Percentiles rank a stretch among this genome's conserved stretches.
phyloP scores from a whole-genome alignment of 2,888 invertebrate genomes.

The Leptopilina syphax region DNA sequence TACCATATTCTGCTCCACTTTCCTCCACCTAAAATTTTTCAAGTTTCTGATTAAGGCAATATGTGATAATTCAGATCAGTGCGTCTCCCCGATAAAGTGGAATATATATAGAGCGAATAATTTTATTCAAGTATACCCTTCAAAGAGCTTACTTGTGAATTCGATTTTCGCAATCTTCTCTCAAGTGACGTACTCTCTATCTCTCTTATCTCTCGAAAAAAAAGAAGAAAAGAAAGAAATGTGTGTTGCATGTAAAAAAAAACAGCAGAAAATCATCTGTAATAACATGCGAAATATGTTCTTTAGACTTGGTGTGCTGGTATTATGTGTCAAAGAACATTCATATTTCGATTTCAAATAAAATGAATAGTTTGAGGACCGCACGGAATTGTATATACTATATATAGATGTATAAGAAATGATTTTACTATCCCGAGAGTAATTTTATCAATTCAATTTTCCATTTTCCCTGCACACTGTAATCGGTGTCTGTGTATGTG shows the following conservation, averaged over 20 bases:
- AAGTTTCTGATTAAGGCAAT: background rate
- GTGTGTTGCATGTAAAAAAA: background rate
- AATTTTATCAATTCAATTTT: conserved; percentile 43
- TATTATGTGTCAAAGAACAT: conserved; percentile 8
- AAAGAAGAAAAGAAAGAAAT: too few species aligned
- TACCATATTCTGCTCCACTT: too few species aligned
- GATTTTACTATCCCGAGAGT: conserved; percentile 21
- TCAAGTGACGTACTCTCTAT: background rate
- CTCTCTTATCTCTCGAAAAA: too few species aligned
- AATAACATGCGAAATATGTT: conserved; percentile 24
- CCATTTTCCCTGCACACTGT: conserved; percentile 29
- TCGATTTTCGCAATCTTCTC: conserved; percentile 1
- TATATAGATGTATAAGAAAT: conserved; percentile 16
- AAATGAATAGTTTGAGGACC: conserved; percentile 30
- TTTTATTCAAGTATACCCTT: background rate
- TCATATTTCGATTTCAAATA: conserved; percentile 33
- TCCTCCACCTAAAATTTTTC: background rate
- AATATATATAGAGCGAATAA: background rate
- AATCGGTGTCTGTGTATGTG: background rate
- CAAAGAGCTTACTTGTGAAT: background rate
- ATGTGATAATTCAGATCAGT: background rate
- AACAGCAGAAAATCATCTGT: background rate
- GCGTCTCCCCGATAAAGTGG: background rate
- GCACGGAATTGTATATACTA: background rate
- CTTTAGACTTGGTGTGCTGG: background rate